These are phyloP conservation scores for Microtus oregoni DNA, from an alignment of 2,113 vertebrate genomes.

Conservation along the genomic window DNA sequence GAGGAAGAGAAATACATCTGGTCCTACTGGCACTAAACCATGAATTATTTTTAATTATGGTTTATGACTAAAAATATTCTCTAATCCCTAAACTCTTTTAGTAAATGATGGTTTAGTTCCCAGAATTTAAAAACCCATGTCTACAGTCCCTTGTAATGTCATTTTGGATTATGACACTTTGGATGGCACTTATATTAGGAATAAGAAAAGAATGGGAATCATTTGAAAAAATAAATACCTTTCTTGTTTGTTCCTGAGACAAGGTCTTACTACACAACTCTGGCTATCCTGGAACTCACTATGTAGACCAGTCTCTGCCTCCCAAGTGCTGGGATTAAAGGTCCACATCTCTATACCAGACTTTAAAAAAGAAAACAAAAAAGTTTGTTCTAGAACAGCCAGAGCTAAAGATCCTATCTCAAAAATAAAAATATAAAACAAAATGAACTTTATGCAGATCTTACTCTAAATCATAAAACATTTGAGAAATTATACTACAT, in stretches of 20 bases:
- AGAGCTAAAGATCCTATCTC: neutral
- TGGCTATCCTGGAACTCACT: neutral
- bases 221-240: neutral
- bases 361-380: neutral
- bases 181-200: neutral
- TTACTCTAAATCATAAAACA: neutral
- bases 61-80: conserved; percentile 56
- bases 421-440: neutral
- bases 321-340: neutral
- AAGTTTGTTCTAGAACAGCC: neutral
- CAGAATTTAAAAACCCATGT: neutral
- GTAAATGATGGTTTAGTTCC: conserved; percentile 25
- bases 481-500: neutral
- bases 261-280: neutral
- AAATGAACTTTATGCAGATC: neutral
- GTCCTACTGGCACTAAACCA: conserved; percentile 5
- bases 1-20: conserved; percentile 47
- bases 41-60: conserved; percentile 61
- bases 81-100: conserved; percentile 15
- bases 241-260: neutral
- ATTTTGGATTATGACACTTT: neutral
- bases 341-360: neutral
- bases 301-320: neutral
- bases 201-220: neutral
- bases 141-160: neutral